Base-by-base conservation (phyloP, 2,113 vertebrate genomes). In the Condylura cristata region DNA sequence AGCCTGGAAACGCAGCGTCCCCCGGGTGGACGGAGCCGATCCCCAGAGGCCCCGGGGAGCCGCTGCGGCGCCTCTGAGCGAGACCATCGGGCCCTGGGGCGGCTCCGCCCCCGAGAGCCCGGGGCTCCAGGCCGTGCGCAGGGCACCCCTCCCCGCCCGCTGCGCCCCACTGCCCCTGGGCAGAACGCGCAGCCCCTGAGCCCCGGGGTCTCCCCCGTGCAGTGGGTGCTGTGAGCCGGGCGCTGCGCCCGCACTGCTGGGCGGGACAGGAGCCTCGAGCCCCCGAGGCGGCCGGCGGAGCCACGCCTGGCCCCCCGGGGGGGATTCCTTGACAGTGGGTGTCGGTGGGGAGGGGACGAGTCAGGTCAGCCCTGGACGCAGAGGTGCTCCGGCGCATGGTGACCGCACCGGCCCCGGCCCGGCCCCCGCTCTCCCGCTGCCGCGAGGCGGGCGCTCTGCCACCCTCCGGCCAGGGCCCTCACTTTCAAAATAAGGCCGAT, bases 191-290 rank as follows among this genome's bases (percentile, higher is more conserved):
- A 1, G 12, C 13, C 39, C 5, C 72, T 0, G 24, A 37, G 44
- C 80, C 86, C 80, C 65, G 3, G 46, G 76, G n/a, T 84, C 39
- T 53, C 61, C 71, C 1, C 11, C 84, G 78, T n/a, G 26, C 4
- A 84, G 16, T 4, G 66, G 93, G 72, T 13, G 9, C 24, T 17
- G 18, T 8, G 44, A 12, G 34, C 6, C 24, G 0, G 0, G n/a
- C 44, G 10, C 0, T 41, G 7, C 2, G 75, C 6, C 3, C 32
- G 51, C 7, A 0, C 53, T 18, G 6, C 2, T 4, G 28, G 14
- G 1, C 6, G 0, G 2, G 0, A 24, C 26, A 1, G 32, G 12
- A 6, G 0, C 12, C 2, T 8, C 11, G 0, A 6, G 53, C 61
- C 41, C 56, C 39, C 18, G 26, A 39, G 14, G 72, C 2, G 20